phyloP scores from a whole-genome alignment of 2,113 vertebrate genomes.

The Mastomys coucha region DNA sequence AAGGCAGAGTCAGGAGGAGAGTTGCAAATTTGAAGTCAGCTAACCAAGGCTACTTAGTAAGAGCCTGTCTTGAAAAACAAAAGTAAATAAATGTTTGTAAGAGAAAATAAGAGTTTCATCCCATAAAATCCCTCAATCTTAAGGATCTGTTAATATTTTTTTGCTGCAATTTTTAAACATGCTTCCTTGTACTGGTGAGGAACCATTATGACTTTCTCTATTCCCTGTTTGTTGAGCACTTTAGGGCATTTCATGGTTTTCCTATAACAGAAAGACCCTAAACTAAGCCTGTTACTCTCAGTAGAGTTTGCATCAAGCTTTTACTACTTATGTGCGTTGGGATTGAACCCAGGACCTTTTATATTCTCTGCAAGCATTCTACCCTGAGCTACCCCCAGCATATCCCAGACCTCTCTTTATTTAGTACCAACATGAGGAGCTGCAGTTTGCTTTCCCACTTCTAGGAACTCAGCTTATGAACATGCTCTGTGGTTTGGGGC shows the following conservation, averaged over 20 bases:
- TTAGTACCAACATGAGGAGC: not conserved
- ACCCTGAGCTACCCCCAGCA: not conserved
- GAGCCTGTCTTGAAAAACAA: not conserved
- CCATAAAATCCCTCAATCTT: not conserved
- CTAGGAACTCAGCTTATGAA: not conserved
- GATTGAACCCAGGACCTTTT: not conserved
- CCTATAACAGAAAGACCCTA: not conserved
- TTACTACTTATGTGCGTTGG: not conserved
- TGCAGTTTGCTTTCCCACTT: not conserved
- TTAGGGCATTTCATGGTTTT: not conserved
- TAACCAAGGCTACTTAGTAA: not conserved
- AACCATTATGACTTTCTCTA: not conserved
- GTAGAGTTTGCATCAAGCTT: not conserved
- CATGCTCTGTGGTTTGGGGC: not conserved
- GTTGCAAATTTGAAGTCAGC: not conserved
- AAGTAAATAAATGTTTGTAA: constrained; percentile 33
- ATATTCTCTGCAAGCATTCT: not conserved
- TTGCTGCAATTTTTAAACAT: constrained; percentile 10
- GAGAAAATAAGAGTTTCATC: constrained; percentile 15
- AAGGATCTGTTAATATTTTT: not conserved
- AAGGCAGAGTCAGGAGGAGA: not conserved
- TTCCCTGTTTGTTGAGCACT: not conserved
- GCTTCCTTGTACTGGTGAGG: not conserved
- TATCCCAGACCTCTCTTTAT: constrained; percentile 8
- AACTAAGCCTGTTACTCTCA: not conserved